These are phyloP conservation scores for Phymanthus crucifer DNA, from an alignment of 92 coral and sea anemone species.

Conservation along the genomic window DNA sequence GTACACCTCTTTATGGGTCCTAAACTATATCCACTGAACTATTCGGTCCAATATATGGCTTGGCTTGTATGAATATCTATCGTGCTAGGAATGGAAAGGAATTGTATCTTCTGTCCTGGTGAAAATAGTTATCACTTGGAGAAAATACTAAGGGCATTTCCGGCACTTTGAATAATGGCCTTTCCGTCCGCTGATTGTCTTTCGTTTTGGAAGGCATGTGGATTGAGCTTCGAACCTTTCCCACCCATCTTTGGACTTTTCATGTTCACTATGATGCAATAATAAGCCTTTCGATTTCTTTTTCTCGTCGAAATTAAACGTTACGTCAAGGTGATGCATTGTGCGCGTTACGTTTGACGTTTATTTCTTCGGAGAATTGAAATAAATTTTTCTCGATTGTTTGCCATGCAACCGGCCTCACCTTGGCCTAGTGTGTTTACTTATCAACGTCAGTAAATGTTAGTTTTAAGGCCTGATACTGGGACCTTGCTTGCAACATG, in stretches of 20 bases:
- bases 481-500: background rate
- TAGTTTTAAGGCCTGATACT: background rate
- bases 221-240: background rate
- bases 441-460: background rate
- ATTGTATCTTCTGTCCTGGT: background rate
- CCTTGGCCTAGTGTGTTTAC: background rate
- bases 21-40: background rate
- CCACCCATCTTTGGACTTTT: background rate
- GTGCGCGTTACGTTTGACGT: background rate
- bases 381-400: background rate
- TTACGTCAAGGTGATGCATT: background rate
- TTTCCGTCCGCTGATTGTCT: conserved; percentile 9
- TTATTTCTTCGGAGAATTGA: background rate
- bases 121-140: background rate
- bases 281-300: background rate
- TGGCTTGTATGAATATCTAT: background rate
- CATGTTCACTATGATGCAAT: background rate
- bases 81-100: background rate
- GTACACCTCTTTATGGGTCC: background rate
- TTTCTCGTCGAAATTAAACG: background rate
- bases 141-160: background rate
- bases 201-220: background rate
- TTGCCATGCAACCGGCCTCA: background rate
- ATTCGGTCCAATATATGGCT: background rate
- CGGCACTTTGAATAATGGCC: background rate